Evolutionary conservation across 23 tunicate species (phyloP).

Genomic region (Ciona savignyi): DNA sequence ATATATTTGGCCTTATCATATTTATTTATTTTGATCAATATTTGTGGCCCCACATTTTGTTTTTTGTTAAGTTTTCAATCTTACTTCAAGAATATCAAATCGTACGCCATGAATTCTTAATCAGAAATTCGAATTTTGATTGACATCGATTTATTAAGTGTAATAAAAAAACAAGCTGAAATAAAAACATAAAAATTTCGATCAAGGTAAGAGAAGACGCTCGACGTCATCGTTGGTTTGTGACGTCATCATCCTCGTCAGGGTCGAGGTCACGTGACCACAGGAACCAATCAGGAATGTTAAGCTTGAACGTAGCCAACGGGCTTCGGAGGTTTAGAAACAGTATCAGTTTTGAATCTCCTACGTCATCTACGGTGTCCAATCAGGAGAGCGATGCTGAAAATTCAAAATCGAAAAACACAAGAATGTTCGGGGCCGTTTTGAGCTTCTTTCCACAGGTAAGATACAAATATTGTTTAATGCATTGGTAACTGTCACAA

Average conservation of each 20-base stretch:
- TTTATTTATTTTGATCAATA: too few relatives aligned
- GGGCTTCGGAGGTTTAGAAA: slow-evolving; percentile 60
- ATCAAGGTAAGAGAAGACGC: slow-evolving; percentile 61
- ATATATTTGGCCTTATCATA: too few relatives aligned
- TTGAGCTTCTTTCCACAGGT: neutral
- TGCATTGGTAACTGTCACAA: too few relatives aligned
- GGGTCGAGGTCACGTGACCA: neutral
- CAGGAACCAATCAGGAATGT: slow-evolving; percentile 15
- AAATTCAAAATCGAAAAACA: neutral
- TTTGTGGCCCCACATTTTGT: too few relatives aligned
- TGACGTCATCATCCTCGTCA: slow-evolving; percentile 4
- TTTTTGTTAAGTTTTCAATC: too few relatives aligned
- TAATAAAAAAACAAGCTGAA: too few relatives aligned
- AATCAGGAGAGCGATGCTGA: neutral
- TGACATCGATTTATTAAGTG: too few relatives aligned
- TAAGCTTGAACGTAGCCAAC: slow-evolving; percentile 57
- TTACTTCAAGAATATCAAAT: too few relatives aligned
- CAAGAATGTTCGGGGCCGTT: neutral
- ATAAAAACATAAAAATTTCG: too few relatives aligned
- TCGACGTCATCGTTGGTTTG: slow-evolving; percentile 55
- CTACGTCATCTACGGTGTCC: slow-evolving; percentile 12
- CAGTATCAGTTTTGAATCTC: slow-evolving; percentile 71
- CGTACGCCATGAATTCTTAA: too few relatives aligned
- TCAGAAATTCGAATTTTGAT: too few relatives aligned
- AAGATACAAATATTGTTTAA: too few relatives aligned